Base-by-base conservation (phyloP, 2,797 vertebrate species). In the Telmatherina bonti region DNA sequence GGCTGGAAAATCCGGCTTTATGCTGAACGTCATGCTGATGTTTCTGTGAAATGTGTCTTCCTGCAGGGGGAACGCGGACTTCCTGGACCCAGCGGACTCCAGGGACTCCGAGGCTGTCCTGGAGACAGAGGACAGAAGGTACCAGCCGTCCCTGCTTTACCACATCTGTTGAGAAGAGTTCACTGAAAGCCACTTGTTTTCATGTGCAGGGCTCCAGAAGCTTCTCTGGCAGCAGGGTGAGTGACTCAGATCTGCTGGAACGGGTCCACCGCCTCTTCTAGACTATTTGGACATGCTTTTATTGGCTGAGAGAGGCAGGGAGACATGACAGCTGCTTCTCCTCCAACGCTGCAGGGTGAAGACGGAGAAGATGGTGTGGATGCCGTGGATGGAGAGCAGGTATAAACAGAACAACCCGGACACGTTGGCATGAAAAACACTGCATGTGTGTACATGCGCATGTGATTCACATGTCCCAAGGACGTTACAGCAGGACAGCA, bases 31-130 rank as follows among this genome's bases (percentile, higher is more conserved):
- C 5, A 22, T n/a, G n/a, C n/a, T n/a, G n/a, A n/a, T n/a, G n/a
- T n/a, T n/a, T n/a, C n/a, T n/a, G n/a, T n/a, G n/a, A n/a, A n/a
- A n/a, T n/a, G n/a, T 22, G n/a, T 11, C 2, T 38, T 53, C 41
- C 26, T 53, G 33, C 70, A 96, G 96, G 95, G 96, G 5, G 88
- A 92, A 2, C 93, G 94, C 78, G 96, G 96, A 2, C 72, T n/a
- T 36, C 35, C 6, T 15, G 95, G 96, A 63, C 70, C 85, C 4
- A 74, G 38, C 45, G 96, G 96, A 72, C 83, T 55, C 54, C 90
- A 6, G 54, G 95, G 95, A 62, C 80, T 89, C 38, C 76, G 60
- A 55, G 95, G 95, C 57, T 96, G 95, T 70, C 63, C 83, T 9
- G 96, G 95, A 18, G 6, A 0, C 61, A 93, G 92, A 78, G 95